Percentiles rank a stretch among this genome's conserved stretches.
Evolutionary conservation across 1,140 invertebrate genomes (phyloP).

Genomic region (Drosophila cardini): DNA sequence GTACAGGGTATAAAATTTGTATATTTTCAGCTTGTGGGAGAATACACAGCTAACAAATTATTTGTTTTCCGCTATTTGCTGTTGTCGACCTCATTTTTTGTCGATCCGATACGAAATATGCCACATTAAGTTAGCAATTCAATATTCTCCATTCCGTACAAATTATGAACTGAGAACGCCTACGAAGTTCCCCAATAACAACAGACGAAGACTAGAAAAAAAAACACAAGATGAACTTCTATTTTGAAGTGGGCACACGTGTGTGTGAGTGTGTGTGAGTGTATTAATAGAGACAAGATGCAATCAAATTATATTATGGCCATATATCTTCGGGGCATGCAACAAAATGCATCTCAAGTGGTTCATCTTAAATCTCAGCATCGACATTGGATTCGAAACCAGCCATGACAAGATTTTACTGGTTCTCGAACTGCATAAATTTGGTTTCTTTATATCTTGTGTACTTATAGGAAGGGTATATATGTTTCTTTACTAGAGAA

Average conservation of each 20-base stretch:
- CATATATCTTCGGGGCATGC: constrained; percentile 49
- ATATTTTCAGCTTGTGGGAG: constrained; percentile 21
- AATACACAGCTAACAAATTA: constrained; percentile 31
- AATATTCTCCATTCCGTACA: constrained; percentile 40
- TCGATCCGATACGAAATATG: constrained; percentile 45
- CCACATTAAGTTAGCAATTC: constrained; percentile 53
- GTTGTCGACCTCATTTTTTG: constrained; percentile 50
- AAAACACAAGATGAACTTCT: constrained; percentile 35
- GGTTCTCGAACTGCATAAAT: constrained; percentile 63
- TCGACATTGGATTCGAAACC: constrained; percentile 64
- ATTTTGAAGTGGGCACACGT: constrained; percentile 31
- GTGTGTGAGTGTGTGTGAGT: constrained; percentile 20
- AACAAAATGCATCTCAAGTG: constrained; percentile 67
- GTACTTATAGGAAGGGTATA: not conserved
- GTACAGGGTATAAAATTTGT: not conserved
- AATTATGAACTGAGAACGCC: constrained; percentile 46
- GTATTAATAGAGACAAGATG: constrained; percentile 50
- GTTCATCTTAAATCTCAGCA: constrained; percentile 61
- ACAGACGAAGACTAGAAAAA: constrained; percentile 6
- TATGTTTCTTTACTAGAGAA: not conserved
- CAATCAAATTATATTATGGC: constrained; percentile 75
- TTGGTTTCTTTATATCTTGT: constrained; percentile 42
- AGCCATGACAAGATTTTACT: constrained; percentile 63
- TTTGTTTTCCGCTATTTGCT: constrained; percentile 32
- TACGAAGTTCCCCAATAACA: not conserved